Evolutionary conservation across 2,113 vertebrate genomes (phyloP).

Genomic region (Neotoma lepida): DNA sequence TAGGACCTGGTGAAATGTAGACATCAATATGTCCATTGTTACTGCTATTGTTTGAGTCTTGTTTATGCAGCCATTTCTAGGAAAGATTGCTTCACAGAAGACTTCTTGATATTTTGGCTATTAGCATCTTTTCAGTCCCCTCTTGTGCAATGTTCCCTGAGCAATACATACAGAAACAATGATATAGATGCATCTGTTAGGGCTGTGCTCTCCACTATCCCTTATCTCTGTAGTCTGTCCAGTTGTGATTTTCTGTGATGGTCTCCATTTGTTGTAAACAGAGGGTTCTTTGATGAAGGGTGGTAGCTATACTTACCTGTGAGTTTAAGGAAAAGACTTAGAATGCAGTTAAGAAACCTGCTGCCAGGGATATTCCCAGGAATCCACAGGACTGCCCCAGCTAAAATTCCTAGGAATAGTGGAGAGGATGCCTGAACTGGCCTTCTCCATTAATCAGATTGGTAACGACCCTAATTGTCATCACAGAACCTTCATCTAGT

Average conservation of each 20-base stretch:
- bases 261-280: neutral
- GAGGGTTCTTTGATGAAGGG: neutral
- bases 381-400: too few species aligned
- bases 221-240: neutral
- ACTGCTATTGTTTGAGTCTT: neutral
- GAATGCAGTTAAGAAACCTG: too few species aligned
- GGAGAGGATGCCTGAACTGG: too few species aligned
- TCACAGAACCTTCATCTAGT: too few species aligned
- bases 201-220: neutral
- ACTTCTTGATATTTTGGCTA: neutral
- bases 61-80: neutral
- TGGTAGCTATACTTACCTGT: neutral
- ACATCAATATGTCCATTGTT: neutral
- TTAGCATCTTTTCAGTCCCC: neutral
- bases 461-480: too few species aligned
- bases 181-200: neutral
- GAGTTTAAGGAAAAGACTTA: neutral
- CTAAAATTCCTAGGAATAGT: too few species aligned
- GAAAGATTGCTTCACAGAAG: neutral
- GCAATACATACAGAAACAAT: neutral
- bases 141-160: neutral
- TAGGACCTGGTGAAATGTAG: neutral
- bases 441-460: too few species aligned
- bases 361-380: too few species aligned
- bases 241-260: too few species aligned